Evolutionary conservation across 1,140 invertebrate genomes (phyloP), one percentile per base, ranked within the genome.

Genomic region (Trachymyrmex cornetzi): DNA sequence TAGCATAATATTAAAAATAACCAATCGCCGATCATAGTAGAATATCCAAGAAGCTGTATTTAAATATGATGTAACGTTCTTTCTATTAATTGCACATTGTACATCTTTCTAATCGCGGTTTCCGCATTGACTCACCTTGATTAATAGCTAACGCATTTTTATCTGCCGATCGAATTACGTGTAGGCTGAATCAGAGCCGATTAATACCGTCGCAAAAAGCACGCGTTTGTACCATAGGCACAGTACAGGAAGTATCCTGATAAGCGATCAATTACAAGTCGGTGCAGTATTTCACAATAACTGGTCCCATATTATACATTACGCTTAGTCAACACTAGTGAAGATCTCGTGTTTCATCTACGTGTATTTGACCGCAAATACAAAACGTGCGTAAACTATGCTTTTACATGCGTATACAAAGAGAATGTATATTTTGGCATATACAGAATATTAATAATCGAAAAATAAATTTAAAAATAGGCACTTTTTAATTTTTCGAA

Each of bases 231-330:
- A 66, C 34, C 57, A 75, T 34, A 34, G 30, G 30, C 30, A 34
- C 38, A 12, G 38, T 44, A 14, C 59, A 66, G 74, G 57, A 85
- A 77, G 30, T 44, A 67, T 27, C 9, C 27, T 22, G 48, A 85
- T 79, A 77, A 85, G 61, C 74, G 59, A 85, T 64, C 48, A 53
- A 57, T 85, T 85, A 64, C 61, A 61, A 38, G 72, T 9, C 82
- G 72, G 59, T 55, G 48, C n/a, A 79, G 16, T 5, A 66, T 77
- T 66, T 79, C 59, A 79, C 50, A 75, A 63, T 50, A 66, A 79
- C n/a, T 30, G 11, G 11, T 48, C n/a, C 11, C 50, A 55, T 22
- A 14, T 59, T 84, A 44, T 48, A 67, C 34, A 66, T 55, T 19
- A 34, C 34, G 9, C 55, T 59, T 38, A 38, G 30, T 72, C 79